Evolutionary conservation across 2,797 vertebrate species (phyloP).

Genomic region (Melanotaenia pygmaea): DNA sequence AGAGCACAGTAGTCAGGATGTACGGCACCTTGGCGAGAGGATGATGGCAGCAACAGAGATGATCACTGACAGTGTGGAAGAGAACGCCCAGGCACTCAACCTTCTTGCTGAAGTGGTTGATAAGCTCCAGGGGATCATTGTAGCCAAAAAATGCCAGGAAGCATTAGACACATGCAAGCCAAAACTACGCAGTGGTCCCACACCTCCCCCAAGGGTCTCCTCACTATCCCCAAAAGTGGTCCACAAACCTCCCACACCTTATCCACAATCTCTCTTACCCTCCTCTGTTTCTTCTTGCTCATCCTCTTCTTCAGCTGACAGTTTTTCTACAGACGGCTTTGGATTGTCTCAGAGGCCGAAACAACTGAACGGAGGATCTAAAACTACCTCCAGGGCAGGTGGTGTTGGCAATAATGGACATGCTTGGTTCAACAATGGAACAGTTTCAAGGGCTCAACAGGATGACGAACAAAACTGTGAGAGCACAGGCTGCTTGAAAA

Average conservation of each 20-base stretch:
- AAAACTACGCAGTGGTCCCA: neutral
- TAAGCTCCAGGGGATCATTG: slow-evolving; percentile 76
- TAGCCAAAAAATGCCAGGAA: slow-evolving; percentile 38
- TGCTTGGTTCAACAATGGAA: slow-evolving; percentile 52
- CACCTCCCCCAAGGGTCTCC: slow-evolving; percentile 50
- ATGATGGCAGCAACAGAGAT: slow-evolving; percentile 64
- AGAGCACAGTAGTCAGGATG: slow-evolving; percentile 48
- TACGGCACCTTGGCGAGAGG: slow-evolving; percentile 60
- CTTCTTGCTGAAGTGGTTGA: slow-evolving; percentile 77
- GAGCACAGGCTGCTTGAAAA: slow-evolving; percentile 63
- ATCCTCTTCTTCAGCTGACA: slow-evolving; percentile 58
- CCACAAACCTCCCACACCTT: slow-evolving; percentile 33
- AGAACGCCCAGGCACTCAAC: slow-evolving; percentile 72
- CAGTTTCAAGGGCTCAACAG: slow-evolving; percentile 8
- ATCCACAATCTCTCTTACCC: slow-evolving; percentile 5
- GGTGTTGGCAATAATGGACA: slow-evolving; percentile 16
- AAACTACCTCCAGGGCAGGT: slow-evolving; percentile 7
- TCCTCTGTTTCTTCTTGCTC: slow-evolving; percentile 46
- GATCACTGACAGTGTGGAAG: slow-evolving; percentile 67
- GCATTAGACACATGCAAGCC: neutral
- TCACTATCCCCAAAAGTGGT: slow-evolving; percentile 42
- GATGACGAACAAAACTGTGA: slow-evolving; percentile 42
- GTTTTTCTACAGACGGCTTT: slow-evolving; percentile 33
- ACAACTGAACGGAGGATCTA: slow-evolving; percentile 6
- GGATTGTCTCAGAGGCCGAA: neutral